Evolutionary conservation across 2,888 invertebrate genomes (phyloP).

Genomic region (Orchestes rusci): DNA sequence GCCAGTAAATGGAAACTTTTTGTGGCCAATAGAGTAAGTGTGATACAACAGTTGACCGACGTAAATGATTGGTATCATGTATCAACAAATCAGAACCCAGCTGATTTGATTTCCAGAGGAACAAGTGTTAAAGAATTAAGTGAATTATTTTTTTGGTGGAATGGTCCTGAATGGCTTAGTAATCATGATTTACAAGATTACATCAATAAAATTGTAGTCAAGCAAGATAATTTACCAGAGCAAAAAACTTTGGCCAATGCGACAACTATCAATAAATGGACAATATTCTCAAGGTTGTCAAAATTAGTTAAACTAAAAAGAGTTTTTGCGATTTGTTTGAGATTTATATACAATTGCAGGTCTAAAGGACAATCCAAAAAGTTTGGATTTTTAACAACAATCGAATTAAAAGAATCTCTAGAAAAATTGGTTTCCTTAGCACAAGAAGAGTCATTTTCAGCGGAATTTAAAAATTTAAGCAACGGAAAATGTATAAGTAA

Average conservation of each 20-base stretch:
- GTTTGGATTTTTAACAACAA: not conserved
- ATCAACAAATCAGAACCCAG: constrained; percentile 6
- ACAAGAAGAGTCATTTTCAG: not conserved
- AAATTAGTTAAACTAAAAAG: not conserved
- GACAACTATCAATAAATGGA: no score
- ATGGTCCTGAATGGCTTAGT: no score
- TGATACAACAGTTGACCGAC: no score
- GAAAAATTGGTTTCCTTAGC: not conserved
- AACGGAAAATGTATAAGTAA: not conserved
- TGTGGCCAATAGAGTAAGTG: no score
- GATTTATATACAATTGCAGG: not conserved
- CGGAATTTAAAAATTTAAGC: not conserved
- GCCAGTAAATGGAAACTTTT: no score
- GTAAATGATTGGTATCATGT: not conserved
- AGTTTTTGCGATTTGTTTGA: not conserved
- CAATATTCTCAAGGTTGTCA: no score
- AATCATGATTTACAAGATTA: no score
- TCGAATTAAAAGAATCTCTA: not conserved
- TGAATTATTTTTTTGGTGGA: no score
- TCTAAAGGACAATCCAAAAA: not conserved
- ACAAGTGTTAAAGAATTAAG: no score
- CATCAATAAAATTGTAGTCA: no score
- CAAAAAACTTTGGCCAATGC: no score
- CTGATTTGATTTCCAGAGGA: constrained; percentile 7
- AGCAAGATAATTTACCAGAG: no score